Conservation (phyloP, 2,113 vertebrate species). For the Riparia riparia region DNA sequence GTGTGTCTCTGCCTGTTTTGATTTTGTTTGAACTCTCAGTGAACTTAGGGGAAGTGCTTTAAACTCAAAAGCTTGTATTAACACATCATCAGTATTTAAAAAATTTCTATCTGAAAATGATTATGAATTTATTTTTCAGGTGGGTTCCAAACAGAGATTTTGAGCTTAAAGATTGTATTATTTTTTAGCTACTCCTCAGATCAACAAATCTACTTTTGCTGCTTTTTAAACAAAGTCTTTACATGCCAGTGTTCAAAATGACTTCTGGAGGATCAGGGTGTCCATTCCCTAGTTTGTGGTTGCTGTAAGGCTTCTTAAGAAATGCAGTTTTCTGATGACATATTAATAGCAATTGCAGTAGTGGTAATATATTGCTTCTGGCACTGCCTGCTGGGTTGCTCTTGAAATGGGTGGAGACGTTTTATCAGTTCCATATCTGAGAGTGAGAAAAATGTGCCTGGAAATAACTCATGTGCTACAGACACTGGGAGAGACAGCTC, state of each 20-base stretch:
- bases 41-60: conserved; percentile 55
- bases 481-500: not conserved
- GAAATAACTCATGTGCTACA: not conserved
- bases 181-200: not conserved
- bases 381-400: not conserved
- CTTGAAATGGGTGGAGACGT: not conserved
- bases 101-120: not conserved
- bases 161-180: not conserved
- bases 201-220: not conserved
- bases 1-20: conserved; percentile 41
- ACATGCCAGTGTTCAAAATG: not conserved
- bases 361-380: not conserved
- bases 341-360: not conserved
- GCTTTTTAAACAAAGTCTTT: conserved; percentile 2
- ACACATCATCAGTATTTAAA: not conserved
- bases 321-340: not conserved
- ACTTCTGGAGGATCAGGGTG: not conserved
- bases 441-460: not conserved
- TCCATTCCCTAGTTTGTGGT: not conserved
- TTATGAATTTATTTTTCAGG: not conserved
- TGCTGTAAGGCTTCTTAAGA: not conserved
- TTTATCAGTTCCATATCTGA: not conserved
- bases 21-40: conserved; percentile 59
- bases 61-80: not conserved
- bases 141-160: not conserved